A percentile compares a stretch with the other conserved stretches of the same genome.
Conservation (phyloP, 2,888 invertebrate genomes). For the Biston betularia region DNA sequence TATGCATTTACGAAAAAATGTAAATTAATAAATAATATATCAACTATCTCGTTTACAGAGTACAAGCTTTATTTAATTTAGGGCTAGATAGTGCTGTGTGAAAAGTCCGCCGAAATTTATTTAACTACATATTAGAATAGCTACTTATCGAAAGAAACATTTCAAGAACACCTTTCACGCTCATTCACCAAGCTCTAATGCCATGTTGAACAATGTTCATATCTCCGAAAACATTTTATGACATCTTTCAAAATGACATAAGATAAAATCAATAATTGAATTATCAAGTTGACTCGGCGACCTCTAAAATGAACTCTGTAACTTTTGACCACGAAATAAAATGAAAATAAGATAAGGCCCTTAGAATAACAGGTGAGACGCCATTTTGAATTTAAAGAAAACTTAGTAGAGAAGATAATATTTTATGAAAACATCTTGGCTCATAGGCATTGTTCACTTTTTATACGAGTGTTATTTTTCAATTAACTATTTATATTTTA, state of each 20-base stretch:
- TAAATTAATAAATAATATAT: no score
- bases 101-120: no score
- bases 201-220: not conserved
- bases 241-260: not conserved
- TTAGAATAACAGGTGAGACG: not conserved
- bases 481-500: not conserved
- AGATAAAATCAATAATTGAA: conserved; percentile 1
- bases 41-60: no score
- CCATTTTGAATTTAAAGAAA: conserved; percentile 9
- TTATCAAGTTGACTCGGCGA: not conserved
- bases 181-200: not conserved
- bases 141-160: no score
- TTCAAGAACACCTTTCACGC: not conserved
- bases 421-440: no score
- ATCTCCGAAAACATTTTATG: not conserved
- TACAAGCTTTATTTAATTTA: no score
- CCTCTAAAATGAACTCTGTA: conserved; percentile 11
- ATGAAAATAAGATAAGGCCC: conserved; percentile 1
- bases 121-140: no score
- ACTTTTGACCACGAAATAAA: conserved; percentile 12
- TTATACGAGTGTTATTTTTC: not conserved
- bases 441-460: not conserved
- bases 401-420: not conserved
- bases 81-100: no score
- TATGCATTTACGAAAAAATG: no score